Evolutionary conservation across 2,888 invertebrate genomes (phyloP).

Genomic region (Encarsia formosa): DNA sequence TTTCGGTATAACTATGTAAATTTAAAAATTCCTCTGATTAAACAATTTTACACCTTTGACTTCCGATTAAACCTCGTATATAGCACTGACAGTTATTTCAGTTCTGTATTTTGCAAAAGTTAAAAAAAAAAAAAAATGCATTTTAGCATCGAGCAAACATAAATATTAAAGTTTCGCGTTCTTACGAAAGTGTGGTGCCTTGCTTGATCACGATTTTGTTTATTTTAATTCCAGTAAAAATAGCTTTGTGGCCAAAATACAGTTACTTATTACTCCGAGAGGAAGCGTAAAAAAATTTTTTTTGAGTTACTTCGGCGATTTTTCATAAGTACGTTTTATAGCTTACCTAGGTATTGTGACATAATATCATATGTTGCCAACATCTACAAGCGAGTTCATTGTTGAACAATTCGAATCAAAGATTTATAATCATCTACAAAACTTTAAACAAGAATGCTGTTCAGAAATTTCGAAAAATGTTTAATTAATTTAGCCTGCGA

Average conservation of each 20-base stretch:
- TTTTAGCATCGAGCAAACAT: constrained; percentile 3
- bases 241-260: constrained; percentile 4
- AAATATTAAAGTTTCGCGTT: constrained; percentile 8
- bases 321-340: constrained; percentile 1
- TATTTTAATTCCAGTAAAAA: background rate
- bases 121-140: constrained; percentile 1
- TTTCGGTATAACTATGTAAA: background rate
- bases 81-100: no score
- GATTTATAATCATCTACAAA: background rate
- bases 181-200: constrained; percentile 16
- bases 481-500: background rate
- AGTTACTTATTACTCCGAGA: constrained; percentile 1
- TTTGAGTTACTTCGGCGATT: background rate
- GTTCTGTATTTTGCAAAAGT: no score
- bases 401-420: constrained; percentile 2
- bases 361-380: constrained; percentile 8
- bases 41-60: no score
- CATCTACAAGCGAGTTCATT: constrained; percentile 7
- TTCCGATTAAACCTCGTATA: no score
- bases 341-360: no score
- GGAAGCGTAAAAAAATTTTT: background rate
- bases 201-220: constrained; percentile 9
- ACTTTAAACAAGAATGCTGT: no score
- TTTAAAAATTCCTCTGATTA: no score
- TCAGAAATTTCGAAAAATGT: background rate